Evolutionary conservation across 2,888 invertebrate species (phyloP).

Genomic region (Amphiduros pacificus): DNA sequence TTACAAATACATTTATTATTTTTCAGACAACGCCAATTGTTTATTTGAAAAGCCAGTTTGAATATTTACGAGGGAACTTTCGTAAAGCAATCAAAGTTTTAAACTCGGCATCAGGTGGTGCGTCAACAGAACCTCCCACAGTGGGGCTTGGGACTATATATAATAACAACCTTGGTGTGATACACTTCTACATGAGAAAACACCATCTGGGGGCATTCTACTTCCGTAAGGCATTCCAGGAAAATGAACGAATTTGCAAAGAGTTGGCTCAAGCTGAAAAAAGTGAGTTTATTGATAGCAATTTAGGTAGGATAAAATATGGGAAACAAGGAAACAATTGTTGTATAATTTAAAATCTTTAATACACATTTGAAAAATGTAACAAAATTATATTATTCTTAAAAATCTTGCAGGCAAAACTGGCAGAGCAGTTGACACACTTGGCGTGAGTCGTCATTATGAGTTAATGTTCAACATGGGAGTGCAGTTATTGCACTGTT

Average conservation of each 20-base stretch:
- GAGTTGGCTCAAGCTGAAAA: slow-evolving; percentile 5
- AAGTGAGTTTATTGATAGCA: not conserved
- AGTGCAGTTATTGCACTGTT: slow-evolving; percentile 78
- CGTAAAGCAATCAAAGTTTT: slow-evolving; percentile 68
- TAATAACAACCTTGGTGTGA: slow-evolving; percentile 81
- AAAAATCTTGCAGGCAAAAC: too few relatives aligned
- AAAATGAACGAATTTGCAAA: slow-evolving; percentile 50
- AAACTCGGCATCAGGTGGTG: slow-evolving; percentile 42
- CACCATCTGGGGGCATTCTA: slow-evolving; percentile 79
- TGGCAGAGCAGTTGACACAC: slow-evolving; percentile 65
- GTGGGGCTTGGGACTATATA: slow-evolving; percentile 67
- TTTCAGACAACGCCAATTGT: slow-evolving; percentile 64
- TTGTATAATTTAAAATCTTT: too few relatives aligned
- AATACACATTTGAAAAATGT: too few relatives aligned
- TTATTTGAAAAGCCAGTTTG: slow-evolving; percentile 69
- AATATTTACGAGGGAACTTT: slow-evolving; percentile 69
- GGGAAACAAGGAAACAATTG: too few relatives aligned
- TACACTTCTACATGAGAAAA: slow-evolving; percentile 76
- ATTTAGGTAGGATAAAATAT: too few relatives aligned
- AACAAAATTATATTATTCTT: too few relatives aligned
- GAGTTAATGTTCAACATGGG: slow-evolving; percentile 81
- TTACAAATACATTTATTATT: too few relatives aligned
- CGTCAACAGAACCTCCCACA: slow-evolving; percentile 18
- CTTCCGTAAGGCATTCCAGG: slow-evolving; percentile 76
- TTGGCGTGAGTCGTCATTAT: slow-evolving; percentile 68